Conservation (phyloP, 2,888 invertebrate genomes). For the Linnaemya tessellans region DNA sequence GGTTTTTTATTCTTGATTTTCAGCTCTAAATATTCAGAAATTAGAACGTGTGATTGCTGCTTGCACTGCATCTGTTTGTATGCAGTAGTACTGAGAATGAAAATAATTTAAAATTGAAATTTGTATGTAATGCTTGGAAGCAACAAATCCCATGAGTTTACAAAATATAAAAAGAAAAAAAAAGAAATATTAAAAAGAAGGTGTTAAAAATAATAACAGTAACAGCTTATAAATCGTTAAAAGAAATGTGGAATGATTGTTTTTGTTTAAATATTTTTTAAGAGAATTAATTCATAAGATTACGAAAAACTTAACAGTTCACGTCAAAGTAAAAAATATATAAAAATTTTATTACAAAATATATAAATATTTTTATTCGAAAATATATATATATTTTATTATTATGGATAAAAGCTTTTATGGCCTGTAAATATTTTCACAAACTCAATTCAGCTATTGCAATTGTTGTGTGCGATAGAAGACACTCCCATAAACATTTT, state of each 20-base stretch:
- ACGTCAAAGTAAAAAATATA: too few relatives aligned
- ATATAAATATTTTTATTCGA: too few relatives aligned
- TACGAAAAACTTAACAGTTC: not conserved
- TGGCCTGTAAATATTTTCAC: too few relatives aligned
- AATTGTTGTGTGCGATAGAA: too few relatives aligned
- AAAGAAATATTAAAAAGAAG: constrained; percentile 19
- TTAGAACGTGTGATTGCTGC: constrained; percentile 70
- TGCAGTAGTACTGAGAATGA: constrained; percentile 13
- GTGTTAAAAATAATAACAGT: constrained; percentile 46
- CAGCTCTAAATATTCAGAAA: constrained; percentile 55
- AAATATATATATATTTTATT: too few relatives aligned
- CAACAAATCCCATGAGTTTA: constrained; percentile 30
- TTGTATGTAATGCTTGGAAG: constrained; percentile 47
- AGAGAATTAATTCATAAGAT: constrained; percentile 1
- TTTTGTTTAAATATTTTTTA: not conserved
- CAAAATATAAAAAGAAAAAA: not conserved
- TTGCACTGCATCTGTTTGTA: constrained; percentile 2
- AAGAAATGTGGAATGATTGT: not conserved
- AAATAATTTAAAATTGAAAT: constrained; percentile 51
- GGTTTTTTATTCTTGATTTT: constrained; percentile 32
- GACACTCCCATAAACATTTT: too few relatives aligned
- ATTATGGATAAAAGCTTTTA: too few relatives aligned
- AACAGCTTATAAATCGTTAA: constrained; percentile 22
- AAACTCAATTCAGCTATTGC: too few relatives aligned
- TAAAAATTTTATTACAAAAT: too few relatives aligned